These are phyloP conservation scores for Cryptocephalus primarius DNA, from an alignment of 2,888 invertebrate genomes.

Conservation along the genomic window DNA sequence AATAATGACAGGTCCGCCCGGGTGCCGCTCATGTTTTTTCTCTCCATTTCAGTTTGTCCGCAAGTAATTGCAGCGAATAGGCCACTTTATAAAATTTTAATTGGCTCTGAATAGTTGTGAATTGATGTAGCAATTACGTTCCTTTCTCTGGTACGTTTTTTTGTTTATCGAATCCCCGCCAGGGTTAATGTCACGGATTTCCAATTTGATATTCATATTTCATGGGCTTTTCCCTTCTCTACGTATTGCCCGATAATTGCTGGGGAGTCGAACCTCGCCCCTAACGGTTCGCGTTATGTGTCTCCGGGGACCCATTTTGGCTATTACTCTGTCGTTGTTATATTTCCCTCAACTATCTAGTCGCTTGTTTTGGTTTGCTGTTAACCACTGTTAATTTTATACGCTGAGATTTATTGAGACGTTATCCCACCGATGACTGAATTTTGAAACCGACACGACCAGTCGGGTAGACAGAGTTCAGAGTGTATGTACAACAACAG, in stretches of 20 bases:
- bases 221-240: not conserved
- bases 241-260: not conserved
- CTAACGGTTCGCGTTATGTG: not conserved
- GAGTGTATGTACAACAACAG: too few species aligned
- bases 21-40: too few species aligned
- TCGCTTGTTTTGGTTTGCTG: not conserved
- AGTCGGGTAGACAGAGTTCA: too few species aligned
- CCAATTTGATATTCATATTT: not conserved
- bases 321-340: not conserved
- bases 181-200: not conserved
- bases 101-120: too few species aligned
- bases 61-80: too few species aligned
- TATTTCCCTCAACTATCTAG: not conserved
- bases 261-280: not conserved
- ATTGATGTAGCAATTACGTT: too few species aligned
- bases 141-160: too few species aligned
- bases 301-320: not conserved
- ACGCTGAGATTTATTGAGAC: not conserved
- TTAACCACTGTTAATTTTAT: not conserved
- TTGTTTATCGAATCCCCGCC: too few species aligned
- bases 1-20: constrained; percentile 6
- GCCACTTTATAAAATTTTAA: too few species aligned
- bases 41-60: too few species aligned
- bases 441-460: too few species aligned
- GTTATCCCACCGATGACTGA: too few species aligned